Percentiles rank a stretch among this genome's conserved stretches.
Evolutionary conservation across 2,113 vertebrate genomes (phyloP).

Genomic region (Himantopus leucocephalus): DNA sequence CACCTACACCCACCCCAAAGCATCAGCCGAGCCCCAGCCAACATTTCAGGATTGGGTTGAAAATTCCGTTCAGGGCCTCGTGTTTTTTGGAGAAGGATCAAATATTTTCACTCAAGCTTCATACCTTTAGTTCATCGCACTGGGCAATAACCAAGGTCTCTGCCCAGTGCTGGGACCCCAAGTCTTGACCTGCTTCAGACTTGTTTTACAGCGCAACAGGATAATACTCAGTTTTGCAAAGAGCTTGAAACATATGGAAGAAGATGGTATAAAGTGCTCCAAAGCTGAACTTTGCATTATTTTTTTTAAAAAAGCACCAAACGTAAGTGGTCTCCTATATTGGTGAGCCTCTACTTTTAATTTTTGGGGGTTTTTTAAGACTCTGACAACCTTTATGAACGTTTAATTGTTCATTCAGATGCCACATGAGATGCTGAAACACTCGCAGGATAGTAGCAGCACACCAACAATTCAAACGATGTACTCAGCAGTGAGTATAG

Average conservation of each 20-base stretch:
- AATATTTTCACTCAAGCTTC: not conserved
- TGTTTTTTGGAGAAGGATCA: not conserved
- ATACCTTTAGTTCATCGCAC: not conserved
- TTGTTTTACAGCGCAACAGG: not conserved
- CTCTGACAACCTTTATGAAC: not conserved
- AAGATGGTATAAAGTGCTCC: not conserved
- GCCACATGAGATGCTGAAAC: not conserved
- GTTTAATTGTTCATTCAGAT: not conserved
- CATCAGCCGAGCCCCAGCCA: no score
- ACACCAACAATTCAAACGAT: not conserved
- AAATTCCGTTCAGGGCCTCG: not conserved
- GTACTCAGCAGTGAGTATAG: fast-evolving
- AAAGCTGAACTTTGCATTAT: not conserved
- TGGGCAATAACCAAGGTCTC: no score
- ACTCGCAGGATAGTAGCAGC: not conserved
- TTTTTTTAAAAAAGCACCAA: not conserved
- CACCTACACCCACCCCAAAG: not conserved
- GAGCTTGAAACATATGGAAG: not conserved
- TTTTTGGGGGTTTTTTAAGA: not conserved
- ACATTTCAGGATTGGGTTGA: not conserved
- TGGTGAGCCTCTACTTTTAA: no score
- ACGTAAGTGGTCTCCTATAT: not conserved
- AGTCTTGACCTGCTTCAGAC: not conserved
- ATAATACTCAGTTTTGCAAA: not conserved
- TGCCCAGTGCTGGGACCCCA: not conserved